These are phyloP conservation scores for Daboia siamensis DNA, from an alignment of 2,113 vertebrate genomes.

Conservation along the genomic window DNA sequence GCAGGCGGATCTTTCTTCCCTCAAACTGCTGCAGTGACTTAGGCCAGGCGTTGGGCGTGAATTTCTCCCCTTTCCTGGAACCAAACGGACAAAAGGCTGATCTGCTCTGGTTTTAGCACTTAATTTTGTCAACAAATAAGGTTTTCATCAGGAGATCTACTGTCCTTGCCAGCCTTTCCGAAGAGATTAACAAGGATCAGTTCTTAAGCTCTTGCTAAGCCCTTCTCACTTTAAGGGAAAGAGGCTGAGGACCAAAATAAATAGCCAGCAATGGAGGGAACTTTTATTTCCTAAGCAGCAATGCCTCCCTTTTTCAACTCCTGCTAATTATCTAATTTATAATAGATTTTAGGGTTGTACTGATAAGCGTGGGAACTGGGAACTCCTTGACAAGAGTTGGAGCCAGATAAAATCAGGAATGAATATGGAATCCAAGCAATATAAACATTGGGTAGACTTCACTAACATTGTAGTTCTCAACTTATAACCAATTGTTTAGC, in stretches of 20 bases:
- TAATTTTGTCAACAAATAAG: constrained; percentile 44
- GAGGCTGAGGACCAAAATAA: constrained; percentile 31
- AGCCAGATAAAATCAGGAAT: background rate
- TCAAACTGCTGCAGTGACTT: too few species aligned
- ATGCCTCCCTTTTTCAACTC: background rate
- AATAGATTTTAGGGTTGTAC: background rate
- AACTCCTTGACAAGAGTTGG: background rate
- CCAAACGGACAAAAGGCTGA: constrained; percentile 61
- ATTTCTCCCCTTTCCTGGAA: constrained; percentile 65
- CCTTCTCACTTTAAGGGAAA: constrained; percentile 19
- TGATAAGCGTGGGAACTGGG: background rate
- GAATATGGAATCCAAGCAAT: constrained; percentile 26
- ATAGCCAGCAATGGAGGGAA: constrained; percentile 22
- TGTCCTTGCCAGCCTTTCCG: constrained; percentile 38
- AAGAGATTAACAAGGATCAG: constrained; percentile 19
- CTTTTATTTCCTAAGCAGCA: background rate
- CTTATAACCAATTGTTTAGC: background rate
- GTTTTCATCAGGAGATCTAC: constrained; percentile 47
- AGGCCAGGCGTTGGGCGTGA: background rate
- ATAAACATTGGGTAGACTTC: constrained; percentile 40
- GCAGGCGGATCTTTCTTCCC: background rate
- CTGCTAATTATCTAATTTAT: background rate
- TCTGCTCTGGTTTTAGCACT: constrained; percentile 30
- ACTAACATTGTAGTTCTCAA: background rate
- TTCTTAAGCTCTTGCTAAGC: constrained; percentile 29